Evolutionary conservation across 2,113 vertebrate species (phyloP).

Genomic region (Hystrix brachyura): DNA sequence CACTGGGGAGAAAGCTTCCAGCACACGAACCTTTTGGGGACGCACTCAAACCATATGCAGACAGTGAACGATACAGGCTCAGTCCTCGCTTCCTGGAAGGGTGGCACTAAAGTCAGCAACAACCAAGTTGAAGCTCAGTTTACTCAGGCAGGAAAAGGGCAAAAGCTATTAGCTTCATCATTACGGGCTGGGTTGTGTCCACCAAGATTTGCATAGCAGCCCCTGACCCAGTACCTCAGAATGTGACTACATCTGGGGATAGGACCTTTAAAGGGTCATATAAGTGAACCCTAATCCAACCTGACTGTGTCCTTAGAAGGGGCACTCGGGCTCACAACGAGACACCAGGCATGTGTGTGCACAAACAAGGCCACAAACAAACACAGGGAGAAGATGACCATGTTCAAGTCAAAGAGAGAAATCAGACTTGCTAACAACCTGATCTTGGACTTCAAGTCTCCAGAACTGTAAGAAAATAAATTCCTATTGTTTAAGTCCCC

Average conservation of each 20-base stretch:
- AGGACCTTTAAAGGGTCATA: neutral
- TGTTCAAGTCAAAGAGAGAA: neutral
- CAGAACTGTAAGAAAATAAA: neutral
- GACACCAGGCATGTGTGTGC: neutral
- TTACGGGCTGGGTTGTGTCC: neutral
- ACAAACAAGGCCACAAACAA: neutral
- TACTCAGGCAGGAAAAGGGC: neutral
- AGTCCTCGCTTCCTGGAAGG: neutral
- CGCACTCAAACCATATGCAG: neutral
- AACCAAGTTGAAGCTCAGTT: neutral
- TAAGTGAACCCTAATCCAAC: neutral
- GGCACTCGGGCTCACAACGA: neutral
- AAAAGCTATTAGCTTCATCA: neutral
- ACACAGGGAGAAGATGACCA: neutral
- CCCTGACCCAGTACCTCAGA: neutral
- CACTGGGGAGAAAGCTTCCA: neutral
- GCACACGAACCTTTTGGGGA: neutral
- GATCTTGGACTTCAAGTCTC: neutral
- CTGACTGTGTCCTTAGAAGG: neutral
- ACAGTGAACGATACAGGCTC: neutral
- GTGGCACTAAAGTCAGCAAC: neutral
- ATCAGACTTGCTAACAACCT: neutral
- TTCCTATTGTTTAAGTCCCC: neutral
- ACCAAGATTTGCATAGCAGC: neutral
- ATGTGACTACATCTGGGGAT: neutral